These are phyloP conservation scores for Coenonympha glycerion DNA, from an alignment of 2,888 invertebrate genomes.

Conservation along the genomic window DNA sequence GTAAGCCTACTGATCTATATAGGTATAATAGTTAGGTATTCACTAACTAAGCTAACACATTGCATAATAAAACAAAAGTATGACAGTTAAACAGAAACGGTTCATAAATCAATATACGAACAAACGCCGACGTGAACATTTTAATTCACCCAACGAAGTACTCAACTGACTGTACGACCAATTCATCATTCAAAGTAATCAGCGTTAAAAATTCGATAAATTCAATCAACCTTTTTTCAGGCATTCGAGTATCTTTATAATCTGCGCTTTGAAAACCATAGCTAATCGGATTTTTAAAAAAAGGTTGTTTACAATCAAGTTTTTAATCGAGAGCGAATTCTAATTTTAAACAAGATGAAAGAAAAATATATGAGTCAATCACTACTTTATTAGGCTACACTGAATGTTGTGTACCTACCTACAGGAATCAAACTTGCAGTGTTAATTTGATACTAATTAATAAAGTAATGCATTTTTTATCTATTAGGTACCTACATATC, in stretches of 20 bases:
- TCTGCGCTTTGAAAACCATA: slow-evolving; percentile 19
- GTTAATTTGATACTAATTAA: too few relatives aligned
- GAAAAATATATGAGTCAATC: too few relatives aligned
- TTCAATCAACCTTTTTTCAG: slow-evolving; percentile 15
- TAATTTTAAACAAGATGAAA: slow-evolving; percentile 26
- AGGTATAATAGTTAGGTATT: too few relatives aligned
- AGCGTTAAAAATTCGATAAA: slow-evolving; percentile 14
- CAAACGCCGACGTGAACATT: background rate
- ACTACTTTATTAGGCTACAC: too few relatives aligned
- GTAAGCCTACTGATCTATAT: too few relatives aligned
- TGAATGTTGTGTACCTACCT: too few relatives aligned
- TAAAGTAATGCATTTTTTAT: too few relatives aligned
- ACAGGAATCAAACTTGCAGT: too few relatives aligned
- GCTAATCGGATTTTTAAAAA: slow-evolving; percentile 24
- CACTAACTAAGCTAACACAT: too few relatives aligned
- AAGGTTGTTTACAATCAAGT: slow-evolving; percentile 1
- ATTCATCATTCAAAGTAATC: slow-evolving; percentile 11
- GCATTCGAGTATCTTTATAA: slow-evolving; percentile 14
- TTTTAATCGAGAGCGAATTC: slow-evolving; percentile 23
- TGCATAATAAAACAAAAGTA: too few relatives aligned
- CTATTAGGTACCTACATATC: too few relatives aligned
- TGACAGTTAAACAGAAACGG: too few relatives aligned
- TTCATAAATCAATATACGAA: background rate
- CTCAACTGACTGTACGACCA: background rate
- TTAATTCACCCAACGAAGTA: background rate